These are phyloP conservation scores for Festucalex cinctus DNA, from an alignment of 2,113 vertebrate species.

Conservation along the genomic window DNA sequence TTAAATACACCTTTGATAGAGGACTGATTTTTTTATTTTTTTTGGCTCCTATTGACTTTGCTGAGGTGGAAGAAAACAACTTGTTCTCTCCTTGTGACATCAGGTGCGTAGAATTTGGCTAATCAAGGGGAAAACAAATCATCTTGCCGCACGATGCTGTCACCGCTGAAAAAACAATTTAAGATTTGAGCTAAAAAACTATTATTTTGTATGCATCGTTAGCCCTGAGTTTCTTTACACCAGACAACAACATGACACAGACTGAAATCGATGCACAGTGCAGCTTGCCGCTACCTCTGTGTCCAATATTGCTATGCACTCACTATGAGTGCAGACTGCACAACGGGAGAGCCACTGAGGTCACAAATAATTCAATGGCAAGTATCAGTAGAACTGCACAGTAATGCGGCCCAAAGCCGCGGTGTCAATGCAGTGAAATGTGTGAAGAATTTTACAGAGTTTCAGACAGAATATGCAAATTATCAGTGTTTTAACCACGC, in stretches of 20 bases:
- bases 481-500: slow-evolving; percentile 25
- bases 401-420: slow-evolving; percentile 24
- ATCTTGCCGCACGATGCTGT: not conserved
- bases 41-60: slow-evolving; percentile 14
- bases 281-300: slow-evolving; percentile 39
- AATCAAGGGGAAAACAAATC: slow-evolving; percentile 15
- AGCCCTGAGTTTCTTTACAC: slow-evolving; percentile 19
- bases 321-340: slow-evolving; percentile 45
- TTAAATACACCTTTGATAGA: slow-evolving; percentile 40
- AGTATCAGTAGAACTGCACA: slow-evolving; percentile 21
- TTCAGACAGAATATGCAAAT: slow-evolving; percentile 30
- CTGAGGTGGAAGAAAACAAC: slow-evolving; percentile 18
- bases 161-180: not conserved
- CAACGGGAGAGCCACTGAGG: slow-evolving; percentile 31
- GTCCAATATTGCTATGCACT: slow-evolving; percentile 46
- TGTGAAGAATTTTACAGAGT: slow-evolving; percentile 14
- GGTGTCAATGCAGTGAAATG: slow-evolving; percentile 16
- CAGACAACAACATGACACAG: slow-evolving; percentile 35
- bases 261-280: slow-evolving; percentile 54
- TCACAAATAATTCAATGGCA: slow-evolving; percentile 47
- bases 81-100: slow-evolving; percentile 8
- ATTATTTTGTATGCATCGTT: slow-evolving; percentile 12
- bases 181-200: not conserved
- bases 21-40: slow-evolving; percentile 28
- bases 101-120: slow-evolving; percentile 10